Evolutionary conservation across 2,888 invertebrate genomes (phyloP).

Genomic region (Apamea sordens): DNA sequence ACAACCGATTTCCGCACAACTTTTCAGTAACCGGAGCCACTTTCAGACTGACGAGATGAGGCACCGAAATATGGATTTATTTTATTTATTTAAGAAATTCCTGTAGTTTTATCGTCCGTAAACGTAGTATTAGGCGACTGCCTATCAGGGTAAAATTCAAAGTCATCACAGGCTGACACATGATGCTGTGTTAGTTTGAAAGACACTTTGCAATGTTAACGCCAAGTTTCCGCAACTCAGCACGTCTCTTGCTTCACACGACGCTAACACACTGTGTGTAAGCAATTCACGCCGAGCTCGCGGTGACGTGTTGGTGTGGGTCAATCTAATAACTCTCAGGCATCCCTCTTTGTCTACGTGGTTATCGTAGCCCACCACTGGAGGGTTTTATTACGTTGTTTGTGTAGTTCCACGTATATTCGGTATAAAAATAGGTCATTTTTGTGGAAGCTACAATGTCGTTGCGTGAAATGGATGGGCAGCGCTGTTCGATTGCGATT

Average conservation of each 20-base stretch:
- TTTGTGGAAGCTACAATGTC: not conserved
- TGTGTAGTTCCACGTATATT: not conserved
- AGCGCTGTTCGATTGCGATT: not conserved
- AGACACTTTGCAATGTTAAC: not conserved
- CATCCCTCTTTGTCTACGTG: not conserved
- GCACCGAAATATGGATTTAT: not conserved
- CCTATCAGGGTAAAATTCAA: not conserved
- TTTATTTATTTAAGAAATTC: not conserved
- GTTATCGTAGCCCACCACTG: not conserved
- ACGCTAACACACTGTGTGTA: not conserved
- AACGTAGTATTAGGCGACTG: not conserved
- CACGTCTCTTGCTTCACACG: not conserved
- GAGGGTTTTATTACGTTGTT: not conserved
- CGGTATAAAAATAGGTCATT: too few species aligned
- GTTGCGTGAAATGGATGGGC: not conserved
- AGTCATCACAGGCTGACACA: not conserved
- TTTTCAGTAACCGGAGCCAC: not conserved
- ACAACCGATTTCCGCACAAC: not conserved
- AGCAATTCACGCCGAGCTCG: slow-evolving; percentile 7
- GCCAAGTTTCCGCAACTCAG: not conserved
- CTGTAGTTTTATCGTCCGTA: not conserved
- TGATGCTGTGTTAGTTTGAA: not conserved
- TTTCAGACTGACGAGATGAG: not conserved
- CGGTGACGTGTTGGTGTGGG: not conserved
- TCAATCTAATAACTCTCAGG: slow-evolving; percentile 6